phyloP scores from a whole-genome alignment of 2,113 vertebrate species.

The Plecotus auritus region DNA sequence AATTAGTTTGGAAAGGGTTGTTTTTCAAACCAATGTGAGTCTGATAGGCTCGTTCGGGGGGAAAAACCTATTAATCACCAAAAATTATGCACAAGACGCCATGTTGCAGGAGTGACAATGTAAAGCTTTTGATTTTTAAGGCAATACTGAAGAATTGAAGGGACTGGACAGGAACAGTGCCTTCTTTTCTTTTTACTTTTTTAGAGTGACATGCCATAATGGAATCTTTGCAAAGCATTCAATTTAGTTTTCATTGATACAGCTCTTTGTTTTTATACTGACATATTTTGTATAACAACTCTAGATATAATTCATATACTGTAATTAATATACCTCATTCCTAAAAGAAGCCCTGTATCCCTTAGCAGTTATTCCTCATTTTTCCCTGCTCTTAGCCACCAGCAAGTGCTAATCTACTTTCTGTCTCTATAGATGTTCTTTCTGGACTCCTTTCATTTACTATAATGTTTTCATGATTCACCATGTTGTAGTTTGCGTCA shows the following conservation, averaged over 20 bases:
- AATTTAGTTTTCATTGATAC: not conserved
- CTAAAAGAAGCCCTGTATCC: not conserved
- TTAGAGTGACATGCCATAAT: not conserved
- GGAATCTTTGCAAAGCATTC: not conserved
- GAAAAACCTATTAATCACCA: no score
- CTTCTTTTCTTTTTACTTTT: not conserved
- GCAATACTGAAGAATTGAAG: not conserved
- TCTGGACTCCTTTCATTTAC: not conserved
- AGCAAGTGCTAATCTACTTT: not conserved
- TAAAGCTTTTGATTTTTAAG: not conserved
- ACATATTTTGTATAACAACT: not conserved
- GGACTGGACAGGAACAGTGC: not conserved
- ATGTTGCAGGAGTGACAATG: not conserved
- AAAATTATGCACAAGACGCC: no score
- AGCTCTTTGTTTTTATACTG: not conserved
- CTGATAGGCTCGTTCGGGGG: not conserved
- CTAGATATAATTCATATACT: not conserved
- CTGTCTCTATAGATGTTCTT: not conserved
- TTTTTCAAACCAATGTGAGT: not conserved
- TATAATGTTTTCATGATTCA: not conserved
- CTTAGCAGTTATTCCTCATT: not conserved
- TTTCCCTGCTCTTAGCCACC: not conserved
- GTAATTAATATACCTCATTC: not conserved
- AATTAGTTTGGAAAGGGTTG: not conserved
- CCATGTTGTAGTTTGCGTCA: not conserved